Conservation (phyloP, 2,113 vertebrate species). For the Indicator maculatus region DNA sequence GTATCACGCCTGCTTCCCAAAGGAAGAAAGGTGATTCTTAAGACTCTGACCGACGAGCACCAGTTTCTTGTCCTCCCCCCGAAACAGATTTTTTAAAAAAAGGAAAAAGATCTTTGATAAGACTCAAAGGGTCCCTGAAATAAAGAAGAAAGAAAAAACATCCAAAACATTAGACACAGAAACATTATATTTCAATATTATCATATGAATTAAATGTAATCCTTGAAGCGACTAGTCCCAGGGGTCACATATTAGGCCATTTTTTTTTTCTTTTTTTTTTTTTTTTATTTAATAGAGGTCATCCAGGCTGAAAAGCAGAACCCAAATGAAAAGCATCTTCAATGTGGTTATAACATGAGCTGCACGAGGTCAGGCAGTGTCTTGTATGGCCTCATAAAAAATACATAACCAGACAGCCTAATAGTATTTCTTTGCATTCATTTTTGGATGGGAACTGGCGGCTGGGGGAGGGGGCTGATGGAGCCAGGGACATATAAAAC, state of each 20-base stretch:
- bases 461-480: slow-evolving; percentile 69
- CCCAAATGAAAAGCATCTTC: slow-evolving; percentile 87
- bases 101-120: slow-evolving; percentile 32
- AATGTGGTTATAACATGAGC: slow-evolving; percentile 83
- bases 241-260: slow-evolving; percentile 81
- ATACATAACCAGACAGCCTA: slow-evolving; percentile 87
- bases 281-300: slow-evolving; percentile 85
- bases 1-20: slow-evolving; percentile 30
- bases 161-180: slow-evolving; percentile 74
- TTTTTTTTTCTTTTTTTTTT: slow-evolving; percentile 70
- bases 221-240: slow-evolving; percentile 80
- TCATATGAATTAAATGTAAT: slow-evolving; percentile 86
- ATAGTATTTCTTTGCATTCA: slow-evolving; percentile 86
- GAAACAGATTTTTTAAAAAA: not conserved
- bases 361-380: slow-evolving; percentile 83
- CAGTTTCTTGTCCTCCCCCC: slow-evolving; percentile 24
- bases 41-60: slow-evolving; percentile 55
- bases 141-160: slow-evolving; percentile 74
- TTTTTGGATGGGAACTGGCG: slow-evolving; percentile 79
- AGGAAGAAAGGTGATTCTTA: slow-evolving; percentile 66
- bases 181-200: slow-evolving; percentile 85
- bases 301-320: slow-evolving; percentile 84
- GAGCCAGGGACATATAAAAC: not conserved
- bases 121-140: slow-evolving; percentile 70
- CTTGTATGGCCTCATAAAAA: slow-evolving; percentile 87